Percentiles rank a stretch among this genome's conserved stretches.
phyloP scores from a whole-genome alignment of 2,888 invertebrate species.

The Euplexia lucipara region DNA sequence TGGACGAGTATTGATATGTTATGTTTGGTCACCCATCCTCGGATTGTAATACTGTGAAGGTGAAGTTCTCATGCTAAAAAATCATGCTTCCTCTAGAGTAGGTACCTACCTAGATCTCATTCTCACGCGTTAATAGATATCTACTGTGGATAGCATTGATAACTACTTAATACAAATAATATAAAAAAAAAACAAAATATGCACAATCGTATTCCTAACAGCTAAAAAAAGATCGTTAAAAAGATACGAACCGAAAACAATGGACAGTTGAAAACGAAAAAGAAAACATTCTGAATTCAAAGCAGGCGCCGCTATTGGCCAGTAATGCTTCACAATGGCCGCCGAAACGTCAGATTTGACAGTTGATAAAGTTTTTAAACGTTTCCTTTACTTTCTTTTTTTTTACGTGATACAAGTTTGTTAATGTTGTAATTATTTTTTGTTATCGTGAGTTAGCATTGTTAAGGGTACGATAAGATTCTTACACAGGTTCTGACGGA shows the following conservation, averaged over 20 bases:
- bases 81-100: no score
- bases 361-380: slow-evolving; percentile 76
- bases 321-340: slow-evolving; percentile 79
- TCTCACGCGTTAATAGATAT: no score
- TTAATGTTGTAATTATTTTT: slow-evolving; percentile 62
- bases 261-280: slow-evolving; percentile 74
- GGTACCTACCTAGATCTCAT: no score
- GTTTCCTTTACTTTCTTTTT: slow-evolving; percentile 63
- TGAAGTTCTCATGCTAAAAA: no score
- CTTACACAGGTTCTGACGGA: slow-evolving; percentile 20
- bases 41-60: no score
- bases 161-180: background rate
- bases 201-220: slow-evolving; percentile 9
- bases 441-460: slow-evolving; percentile 44
- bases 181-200: background rate
- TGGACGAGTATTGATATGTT: no score
- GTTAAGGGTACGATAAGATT: slow-evolving; percentile 38
- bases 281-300: slow-evolving; percentile 83
- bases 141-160: no score
- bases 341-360: slow-evolving; percentile 86
- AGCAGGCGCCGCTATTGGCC: slow-evolving; percentile 81
- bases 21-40: no score
- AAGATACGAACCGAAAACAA: slow-evolving; percentile 75
- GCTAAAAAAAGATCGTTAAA: slow-evolving; percentile 59
- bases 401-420: slow-evolving; percentile 63